Conservation (phyloP, 2,888 invertebrate genomes). For the Argyra leucocephala region DNA sequence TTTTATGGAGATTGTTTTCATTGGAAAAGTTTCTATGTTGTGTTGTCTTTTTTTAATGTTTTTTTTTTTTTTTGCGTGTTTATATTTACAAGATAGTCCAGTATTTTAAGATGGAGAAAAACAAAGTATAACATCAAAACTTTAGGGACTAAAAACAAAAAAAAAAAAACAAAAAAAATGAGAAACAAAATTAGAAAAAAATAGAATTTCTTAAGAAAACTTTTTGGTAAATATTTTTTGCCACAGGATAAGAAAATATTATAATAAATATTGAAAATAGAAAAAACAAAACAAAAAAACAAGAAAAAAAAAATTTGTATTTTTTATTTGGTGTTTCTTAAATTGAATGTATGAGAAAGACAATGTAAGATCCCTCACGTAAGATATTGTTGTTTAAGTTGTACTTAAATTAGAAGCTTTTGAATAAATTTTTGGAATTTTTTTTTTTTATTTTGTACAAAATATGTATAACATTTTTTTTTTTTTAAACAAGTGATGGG, state of each 20-base stretch:
- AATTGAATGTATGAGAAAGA: not conserved
- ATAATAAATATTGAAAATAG: not conserved
- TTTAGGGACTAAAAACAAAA: not conserved
- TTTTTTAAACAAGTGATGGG: not conserved
- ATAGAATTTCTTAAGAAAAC: not conserved
- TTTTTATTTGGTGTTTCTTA: not conserved
- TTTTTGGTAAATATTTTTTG: not conserved
- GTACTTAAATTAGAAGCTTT: constrained; percentile 3
- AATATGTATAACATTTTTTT: not conserved
- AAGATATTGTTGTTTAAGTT: not conserved
- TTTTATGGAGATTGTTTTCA: not conserved
- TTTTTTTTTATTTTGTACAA: not conserved
- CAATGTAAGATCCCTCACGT: not conserved
- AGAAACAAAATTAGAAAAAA: too few relatives aligned
- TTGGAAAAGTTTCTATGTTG: not conserved
- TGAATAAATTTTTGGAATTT: not conserved
- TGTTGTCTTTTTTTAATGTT: too few relatives aligned
- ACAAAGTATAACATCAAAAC: not conserved
- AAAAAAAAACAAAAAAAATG: not conserved
- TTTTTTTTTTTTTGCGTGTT: too few relatives aligned
- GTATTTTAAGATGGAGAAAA: too few relatives aligned
- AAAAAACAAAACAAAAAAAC: not conserved
- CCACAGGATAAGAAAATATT: not conserved
- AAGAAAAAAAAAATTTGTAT: too few relatives aligned
- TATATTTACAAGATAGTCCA: too few relatives aligned